Percentiles rank a stretch among this genome's conserved stretches.
Evolutionary conservation across 2,888 invertebrate species (phyloP).

Genomic region (Bedellia somnulentella): DNA sequence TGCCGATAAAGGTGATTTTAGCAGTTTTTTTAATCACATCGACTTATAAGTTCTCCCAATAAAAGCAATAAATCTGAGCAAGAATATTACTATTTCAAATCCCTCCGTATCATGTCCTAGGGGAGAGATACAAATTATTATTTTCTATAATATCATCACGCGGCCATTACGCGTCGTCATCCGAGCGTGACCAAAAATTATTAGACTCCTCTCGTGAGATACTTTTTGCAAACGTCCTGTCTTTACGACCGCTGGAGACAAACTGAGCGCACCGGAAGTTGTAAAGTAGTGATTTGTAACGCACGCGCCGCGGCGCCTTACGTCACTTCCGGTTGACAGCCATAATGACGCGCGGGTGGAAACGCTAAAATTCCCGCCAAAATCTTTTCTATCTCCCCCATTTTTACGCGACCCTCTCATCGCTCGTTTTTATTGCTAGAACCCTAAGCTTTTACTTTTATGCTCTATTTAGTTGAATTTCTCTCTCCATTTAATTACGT

Average conservation of each 20-base stretch:
- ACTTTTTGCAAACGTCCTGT: constrained; percentile 32
- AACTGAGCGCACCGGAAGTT: constrained; percentile 50
- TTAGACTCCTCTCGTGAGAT: constrained; percentile 25
- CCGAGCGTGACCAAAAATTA: constrained; percentile 47
- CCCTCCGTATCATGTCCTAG: constrained; percentile 10
- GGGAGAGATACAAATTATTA: constrained; percentile 52
- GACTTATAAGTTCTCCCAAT: too few species aligned
- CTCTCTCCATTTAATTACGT: constrained; percentile 47
- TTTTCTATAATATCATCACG: constrained; percentile 53
- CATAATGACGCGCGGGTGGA: constrained; percentile 36
- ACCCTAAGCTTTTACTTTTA: constrained; percentile 39
- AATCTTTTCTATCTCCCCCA: constrained; percentile 14
- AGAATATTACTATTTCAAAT: too few species aligned
- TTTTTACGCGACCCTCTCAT: constrained; percentile 16
- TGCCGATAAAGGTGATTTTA: too few species aligned
- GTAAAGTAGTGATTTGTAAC: constrained; percentile 63
- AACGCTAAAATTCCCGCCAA: constrained; percentile 18
- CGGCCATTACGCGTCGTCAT: constrained; percentile 39
- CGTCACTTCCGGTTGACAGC: constrained; percentile 41
- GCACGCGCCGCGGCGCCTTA: constrained; percentile 57
- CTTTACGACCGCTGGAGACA: constrained; percentile 22
- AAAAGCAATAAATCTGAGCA: too few species aligned
- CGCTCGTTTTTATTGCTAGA: constrained; percentile 22
- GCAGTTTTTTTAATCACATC: too few species aligned
- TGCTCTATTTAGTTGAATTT: constrained; percentile 47